Evolutionary conservation across 2,888 invertebrate species (phyloP).

Genomic region (Eupithecia tripunctaria): DNA sequence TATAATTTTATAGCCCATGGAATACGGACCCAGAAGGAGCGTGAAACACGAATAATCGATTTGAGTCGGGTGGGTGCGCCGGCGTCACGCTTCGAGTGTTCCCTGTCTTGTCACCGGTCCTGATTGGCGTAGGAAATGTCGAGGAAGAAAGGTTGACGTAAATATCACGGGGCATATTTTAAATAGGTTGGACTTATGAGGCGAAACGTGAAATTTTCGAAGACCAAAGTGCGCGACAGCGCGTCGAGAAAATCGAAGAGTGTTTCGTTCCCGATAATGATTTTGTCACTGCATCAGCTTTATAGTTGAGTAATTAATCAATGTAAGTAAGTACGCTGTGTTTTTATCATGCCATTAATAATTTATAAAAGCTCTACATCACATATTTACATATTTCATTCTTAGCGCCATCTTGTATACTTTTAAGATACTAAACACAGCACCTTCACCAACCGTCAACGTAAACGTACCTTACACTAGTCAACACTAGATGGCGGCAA

Average conservation of each 20-base stretch:
- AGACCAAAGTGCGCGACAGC: not conserved
- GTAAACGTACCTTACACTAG: conserved; percentile 4
- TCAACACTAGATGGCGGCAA: conserved; percentile 30
- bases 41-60: conserved; percentile 75
- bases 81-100: conserved; percentile 57
- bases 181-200: conserved; percentile 17
- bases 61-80: conserved; percentile 68
- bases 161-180: conserved; percentile 17
- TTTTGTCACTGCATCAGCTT: not conserved
- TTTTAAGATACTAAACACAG: not conserved
- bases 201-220: not conserved
- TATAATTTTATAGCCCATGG: conserved; percentile 28
- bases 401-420: conserved; percentile 45
- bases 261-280: not conserved
- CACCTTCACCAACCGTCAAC: conserved; percentile 7
- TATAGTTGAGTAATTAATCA: not conserved
- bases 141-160: conserved; percentile 24
- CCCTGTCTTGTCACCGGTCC: conserved; percentile 33
- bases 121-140: conserved; percentile 34
- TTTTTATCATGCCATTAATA: not conserved
- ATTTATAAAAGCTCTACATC: not conserved
- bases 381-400: not conserved
- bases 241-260: not conserved
- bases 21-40: conserved; percentile 61
- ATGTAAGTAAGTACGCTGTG: not conserved